These are phyloP conservation scores for Ochlodes sylvanus DNA, from an alignment of 2,888 invertebrate genomes.

Conservation along the genomic window DNA sequence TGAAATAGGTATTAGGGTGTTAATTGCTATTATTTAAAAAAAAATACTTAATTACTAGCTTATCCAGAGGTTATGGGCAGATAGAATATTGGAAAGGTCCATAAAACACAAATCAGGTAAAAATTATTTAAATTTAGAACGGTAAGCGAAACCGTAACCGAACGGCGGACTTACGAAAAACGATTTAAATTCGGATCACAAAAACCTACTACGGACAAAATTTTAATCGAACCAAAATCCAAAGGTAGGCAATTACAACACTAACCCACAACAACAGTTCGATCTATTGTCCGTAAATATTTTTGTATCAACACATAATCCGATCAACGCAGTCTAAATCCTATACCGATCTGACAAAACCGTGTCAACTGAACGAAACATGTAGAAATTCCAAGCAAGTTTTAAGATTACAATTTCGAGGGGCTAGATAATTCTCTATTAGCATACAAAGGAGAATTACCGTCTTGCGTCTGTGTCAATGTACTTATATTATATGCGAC, in stretches of 20 bases:
- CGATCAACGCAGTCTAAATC: slow-evolving; percentile 29
- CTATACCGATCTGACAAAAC: slow-evolving; percentile 36
- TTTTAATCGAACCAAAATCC: background rate
- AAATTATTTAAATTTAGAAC: no score
- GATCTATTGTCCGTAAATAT: slow-evolving; percentile 31
- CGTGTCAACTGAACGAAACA: slow-evolving; percentile 51
- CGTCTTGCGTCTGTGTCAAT: slow-evolving; percentile 76
- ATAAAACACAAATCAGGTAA: no score
- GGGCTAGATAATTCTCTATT: slow-evolving; percentile 83
- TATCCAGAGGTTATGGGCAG: no score
- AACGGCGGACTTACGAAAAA: no score
- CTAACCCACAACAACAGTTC: slow-evolving; percentile 2
- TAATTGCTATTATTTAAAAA: no score
- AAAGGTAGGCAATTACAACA: slow-evolving; percentile 12
- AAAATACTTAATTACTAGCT: no score
- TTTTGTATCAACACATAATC: slow-evolving; percentile 27
- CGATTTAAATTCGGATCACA: background rate
- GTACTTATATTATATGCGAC: slow-evolving; percentile 69
- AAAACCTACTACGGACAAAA: background rate
- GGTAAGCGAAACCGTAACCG: no score
- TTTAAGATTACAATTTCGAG: slow-evolving; percentile 83
- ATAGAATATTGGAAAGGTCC: no score
- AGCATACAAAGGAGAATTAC: slow-evolving; percentile 84
- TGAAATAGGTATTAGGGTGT: no score
- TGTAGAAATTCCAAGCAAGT: slow-evolving; percentile 83